These are phyloP conservation scores for Dendrocincla tyrannina DNA, from an alignment of 2,797 vertebrate genomes.

Conservation along the genomic window DNA sequence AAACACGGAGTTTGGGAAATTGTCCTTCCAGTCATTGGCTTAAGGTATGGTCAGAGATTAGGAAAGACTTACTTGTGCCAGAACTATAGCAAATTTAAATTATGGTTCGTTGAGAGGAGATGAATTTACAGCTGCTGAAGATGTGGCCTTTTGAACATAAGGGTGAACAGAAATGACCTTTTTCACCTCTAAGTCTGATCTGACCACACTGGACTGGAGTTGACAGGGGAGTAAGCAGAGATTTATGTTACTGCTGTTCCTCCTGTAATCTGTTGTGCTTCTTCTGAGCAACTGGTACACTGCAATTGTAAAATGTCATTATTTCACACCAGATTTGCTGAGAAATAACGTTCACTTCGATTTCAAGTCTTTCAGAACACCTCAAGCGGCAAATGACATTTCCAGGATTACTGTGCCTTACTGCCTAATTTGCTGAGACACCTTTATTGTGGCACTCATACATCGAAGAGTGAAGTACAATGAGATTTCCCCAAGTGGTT, in stretches of 20 bases:
- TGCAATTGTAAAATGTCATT: background rate
- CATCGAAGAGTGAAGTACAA: fast-evolving
- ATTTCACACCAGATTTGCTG: background rate
- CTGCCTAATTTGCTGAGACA: background rate
- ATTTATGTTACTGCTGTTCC: background rate
- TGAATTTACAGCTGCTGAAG: background rate
- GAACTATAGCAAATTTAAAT: background rate
- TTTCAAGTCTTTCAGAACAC: background rate
- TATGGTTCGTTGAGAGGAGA: background rate
- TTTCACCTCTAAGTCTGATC: background rate
- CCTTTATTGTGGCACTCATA: fast-evolving
- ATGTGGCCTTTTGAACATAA: background rate
- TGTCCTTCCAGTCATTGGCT: background rate
- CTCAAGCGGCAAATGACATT: background rate
- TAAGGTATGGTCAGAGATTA: background rate
- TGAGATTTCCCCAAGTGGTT: background rate
- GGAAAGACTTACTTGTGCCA: background rate
- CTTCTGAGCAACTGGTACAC: background rate
- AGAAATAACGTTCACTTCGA: background rate
- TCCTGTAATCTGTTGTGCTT: background rate
- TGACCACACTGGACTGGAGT: background rate
- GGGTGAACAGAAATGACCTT: background rate
- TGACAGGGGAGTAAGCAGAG: background rate
- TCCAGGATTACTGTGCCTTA: background rate
- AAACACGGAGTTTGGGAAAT: background rate